Conservation (phyloP, 2,888 invertebrate genomes). For the Neria commutata region DNA sequence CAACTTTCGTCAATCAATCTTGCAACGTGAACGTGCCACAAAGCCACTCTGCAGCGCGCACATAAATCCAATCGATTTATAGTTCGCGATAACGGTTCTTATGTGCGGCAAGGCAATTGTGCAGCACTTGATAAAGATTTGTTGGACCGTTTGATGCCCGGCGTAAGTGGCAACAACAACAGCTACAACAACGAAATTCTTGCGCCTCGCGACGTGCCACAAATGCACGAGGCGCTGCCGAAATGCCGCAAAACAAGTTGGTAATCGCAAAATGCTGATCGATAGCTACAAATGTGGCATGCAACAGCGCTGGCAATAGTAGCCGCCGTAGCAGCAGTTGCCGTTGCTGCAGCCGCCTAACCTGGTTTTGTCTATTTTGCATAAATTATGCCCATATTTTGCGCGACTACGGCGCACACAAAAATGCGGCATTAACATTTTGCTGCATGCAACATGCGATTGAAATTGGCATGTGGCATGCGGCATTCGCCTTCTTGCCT, state of each 20-base stretch:
- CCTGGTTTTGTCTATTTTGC: slow-evolving; percentile 4
- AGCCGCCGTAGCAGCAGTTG: no score
- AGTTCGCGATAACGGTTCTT: neutral
- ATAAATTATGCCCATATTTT: slow-evolving; percentile 14
- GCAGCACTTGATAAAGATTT: slow-evolving; percentile 1
- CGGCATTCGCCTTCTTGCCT: neutral
- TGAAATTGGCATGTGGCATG: neutral
- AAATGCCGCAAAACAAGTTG: neutral
- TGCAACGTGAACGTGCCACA: no score
- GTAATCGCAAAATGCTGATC: neutral
- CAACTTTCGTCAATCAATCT: no score
- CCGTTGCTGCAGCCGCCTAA: no score
- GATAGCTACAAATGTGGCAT: neutral
- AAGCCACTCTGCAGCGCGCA: neutral
- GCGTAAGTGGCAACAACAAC: neutral
- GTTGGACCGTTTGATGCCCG: neutral
- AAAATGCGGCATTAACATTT: slow-evolving; percentile 1
- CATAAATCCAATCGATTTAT: slow-evolving; percentile 1
- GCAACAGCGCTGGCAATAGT: neutral
- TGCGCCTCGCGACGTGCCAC: neutral
- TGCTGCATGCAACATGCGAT: neutral
- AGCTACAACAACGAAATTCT: neutral
- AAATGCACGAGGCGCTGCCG: neutral
- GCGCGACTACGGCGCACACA: no score
- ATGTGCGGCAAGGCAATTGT: neutral